Percentiles rank a stretch among this genome's conserved stretches.
Conservation (phyloP, 2,888 invertebrate species). For the Drosophila multiciliata region DNA sequence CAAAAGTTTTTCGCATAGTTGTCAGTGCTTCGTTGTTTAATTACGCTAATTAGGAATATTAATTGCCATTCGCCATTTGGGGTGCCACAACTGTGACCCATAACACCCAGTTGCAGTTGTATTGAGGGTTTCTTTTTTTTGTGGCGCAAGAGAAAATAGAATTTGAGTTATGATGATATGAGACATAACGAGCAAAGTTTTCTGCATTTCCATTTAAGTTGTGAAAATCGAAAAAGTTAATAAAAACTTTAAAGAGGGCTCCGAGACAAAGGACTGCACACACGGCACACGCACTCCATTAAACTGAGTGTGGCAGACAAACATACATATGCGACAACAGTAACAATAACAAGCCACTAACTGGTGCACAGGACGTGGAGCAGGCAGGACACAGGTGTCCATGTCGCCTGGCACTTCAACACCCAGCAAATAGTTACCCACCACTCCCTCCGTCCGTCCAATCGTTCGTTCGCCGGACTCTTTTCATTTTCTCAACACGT, state of each 20-base stretch:
- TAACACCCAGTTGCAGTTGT: not conserved
- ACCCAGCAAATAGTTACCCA: slow-evolving; percentile 43
- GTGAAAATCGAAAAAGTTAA: slow-evolving; percentile 76
- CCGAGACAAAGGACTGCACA: slow-evolving; percentile 51
- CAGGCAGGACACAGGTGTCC: slow-evolving; percentile 70
- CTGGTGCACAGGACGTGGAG: slow-evolving; percentile 45
- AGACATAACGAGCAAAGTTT: slow-evolving; percentile 68
- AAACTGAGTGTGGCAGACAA: slow-evolving; percentile 52
- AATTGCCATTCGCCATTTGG: slow-evolving; percentile 76
- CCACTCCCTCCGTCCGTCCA: slow-evolving; percentile 24
- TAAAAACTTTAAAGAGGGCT: slow-evolving; percentile 59
- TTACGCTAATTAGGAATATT: slow-evolving; percentile 85
- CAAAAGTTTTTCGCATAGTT: slow-evolving; percentile 82
- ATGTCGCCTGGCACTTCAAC: slow-evolving; percentile 74
- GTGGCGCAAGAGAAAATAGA: slow-evolving; percentile 60
- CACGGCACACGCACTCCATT: slow-evolving; percentile 74
- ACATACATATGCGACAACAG: slow-evolving; percentile 57
- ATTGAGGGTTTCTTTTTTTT: slow-evolving; percentile 16
- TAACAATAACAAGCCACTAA: slow-evolving; percentile 72
- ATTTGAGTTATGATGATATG: slow-evolving; percentile 75
- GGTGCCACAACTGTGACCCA: slow-evolving; percentile 38
- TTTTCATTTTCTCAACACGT: slow-evolving; percentile 81
- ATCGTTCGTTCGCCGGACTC: slow-evolving; percentile 47
- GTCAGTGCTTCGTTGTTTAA: slow-evolving; percentile 84
- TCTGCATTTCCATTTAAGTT: slow-evolving; percentile 72